phyloP scores from a whole-genome alignment of 2,113 vertebrate species.

The Sigmodon hispidus region DNA sequence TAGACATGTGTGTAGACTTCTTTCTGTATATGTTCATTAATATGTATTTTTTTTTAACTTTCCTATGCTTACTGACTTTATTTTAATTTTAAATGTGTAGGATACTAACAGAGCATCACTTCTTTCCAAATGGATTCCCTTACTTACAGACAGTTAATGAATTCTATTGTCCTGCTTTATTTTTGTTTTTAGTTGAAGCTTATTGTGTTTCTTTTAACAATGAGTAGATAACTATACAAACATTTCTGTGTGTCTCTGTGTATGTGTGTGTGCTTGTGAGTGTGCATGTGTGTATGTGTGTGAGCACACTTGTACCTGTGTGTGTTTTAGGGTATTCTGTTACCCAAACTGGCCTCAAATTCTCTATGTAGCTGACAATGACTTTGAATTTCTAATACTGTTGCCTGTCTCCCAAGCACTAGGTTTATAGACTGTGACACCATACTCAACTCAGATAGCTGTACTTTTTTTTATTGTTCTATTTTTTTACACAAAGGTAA shows the following conservation, averaged over 20 bases:
- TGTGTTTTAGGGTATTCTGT: not conserved
- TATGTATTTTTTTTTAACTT: not conserved
- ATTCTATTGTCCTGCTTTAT: not conserved
- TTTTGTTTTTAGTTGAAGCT: not conserved
- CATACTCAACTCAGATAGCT: not conserved
- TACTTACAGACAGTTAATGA: not conserved
- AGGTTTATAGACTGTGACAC: not conserved
- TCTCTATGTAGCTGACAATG: not conserved
- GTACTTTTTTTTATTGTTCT: not conserved
- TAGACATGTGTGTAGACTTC: not conserved
- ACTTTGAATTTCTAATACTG: not conserved
- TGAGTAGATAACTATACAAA: not conserved
- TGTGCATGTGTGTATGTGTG: not conserved
- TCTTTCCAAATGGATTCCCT: not conserved
- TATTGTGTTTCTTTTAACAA: constrained; percentile 16
- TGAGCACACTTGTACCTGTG: not conserved
- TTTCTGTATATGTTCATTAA: not conserved
- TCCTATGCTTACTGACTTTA: not conserved
- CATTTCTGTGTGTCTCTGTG: not conserved
- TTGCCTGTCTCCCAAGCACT: not conserved
- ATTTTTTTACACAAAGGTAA: not conserved
- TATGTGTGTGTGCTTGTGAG: not conserved
- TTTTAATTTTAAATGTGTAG: not conserved
- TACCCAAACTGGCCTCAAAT: not conserved
- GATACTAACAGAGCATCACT: not conserved